Percentiles rank a stretch among this genome's conserved stretches.
Evolutionary conservation across 1,140 invertebrate species (phyloP).

Genomic region (Trachymyrmex cornetzi): DNA sequence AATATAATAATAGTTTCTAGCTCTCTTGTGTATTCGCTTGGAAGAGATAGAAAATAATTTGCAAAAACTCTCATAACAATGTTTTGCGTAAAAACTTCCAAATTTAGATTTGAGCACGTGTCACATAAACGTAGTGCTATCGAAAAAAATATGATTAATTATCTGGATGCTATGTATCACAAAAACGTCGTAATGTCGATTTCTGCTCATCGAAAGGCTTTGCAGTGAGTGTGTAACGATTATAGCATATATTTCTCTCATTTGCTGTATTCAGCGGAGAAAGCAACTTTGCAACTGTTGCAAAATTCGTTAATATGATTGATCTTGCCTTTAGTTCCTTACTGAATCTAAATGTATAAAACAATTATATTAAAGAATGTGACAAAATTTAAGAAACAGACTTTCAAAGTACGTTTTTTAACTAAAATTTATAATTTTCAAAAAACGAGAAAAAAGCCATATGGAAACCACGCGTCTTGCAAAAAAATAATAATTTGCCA

Average conservation of each 20-base stretch:
- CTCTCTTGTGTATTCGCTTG: neutral
- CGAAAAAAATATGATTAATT: neutral
- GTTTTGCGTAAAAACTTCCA: neutral
- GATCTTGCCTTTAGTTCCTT: too few species aligned
- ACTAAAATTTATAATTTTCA: too few species aligned
- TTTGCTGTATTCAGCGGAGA: too few species aligned
- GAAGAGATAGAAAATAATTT: neutral
- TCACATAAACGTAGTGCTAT: neutral
- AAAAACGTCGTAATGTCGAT: constrained; percentile 38
- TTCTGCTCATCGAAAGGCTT: constrained; percentile 2
- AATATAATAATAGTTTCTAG: neutral
- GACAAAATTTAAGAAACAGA: too few species aligned
- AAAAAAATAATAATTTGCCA: too few species aligned
- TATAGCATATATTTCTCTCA: neutral
- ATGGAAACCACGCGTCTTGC: too few species aligned
- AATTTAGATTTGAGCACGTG: constrained; percentile 11
- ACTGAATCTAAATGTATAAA: too few species aligned
- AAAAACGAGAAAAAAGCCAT: too few species aligned
- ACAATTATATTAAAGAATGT: too few species aligned
- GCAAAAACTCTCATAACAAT: neutral
- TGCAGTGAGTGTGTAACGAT: constrained; percentile 37
- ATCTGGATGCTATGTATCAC: neutral
- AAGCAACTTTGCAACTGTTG: too few species aligned
- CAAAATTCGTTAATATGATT: too few species aligned
- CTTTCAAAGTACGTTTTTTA: too few species aligned